phyloP scores from a whole-genome alignment of 2,113 vertebrate species.

The Echinops telfairi region DNA sequence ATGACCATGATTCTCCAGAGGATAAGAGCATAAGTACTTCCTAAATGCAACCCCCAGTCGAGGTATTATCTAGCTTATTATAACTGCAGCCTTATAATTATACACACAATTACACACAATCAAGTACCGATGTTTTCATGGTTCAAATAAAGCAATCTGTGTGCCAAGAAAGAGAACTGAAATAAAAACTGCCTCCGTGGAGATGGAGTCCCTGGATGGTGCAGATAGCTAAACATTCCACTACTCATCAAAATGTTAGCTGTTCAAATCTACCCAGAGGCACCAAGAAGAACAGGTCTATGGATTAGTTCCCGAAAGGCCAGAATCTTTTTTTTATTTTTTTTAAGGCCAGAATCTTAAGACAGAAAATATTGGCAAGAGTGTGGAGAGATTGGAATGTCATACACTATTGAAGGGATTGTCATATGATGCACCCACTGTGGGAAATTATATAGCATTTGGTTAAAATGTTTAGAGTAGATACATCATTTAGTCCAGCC shows the following conservation, averaged over 20 bases:
- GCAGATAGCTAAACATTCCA: not conserved
- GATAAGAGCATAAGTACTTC: not conserved
- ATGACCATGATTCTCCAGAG: not conserved
- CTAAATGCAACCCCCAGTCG: not conserved
- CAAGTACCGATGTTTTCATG: not conserved
- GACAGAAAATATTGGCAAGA: too few relatives aligned
- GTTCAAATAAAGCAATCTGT: not conserved
- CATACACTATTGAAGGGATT: too few relatives aligned
- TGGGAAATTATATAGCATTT: too few relatives aligned
- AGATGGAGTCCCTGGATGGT: not conserved
- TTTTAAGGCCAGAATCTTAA: too few relatives aligned
- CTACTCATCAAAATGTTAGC: not conserved
- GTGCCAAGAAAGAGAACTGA: not conserved
- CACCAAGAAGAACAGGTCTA: not conserved
- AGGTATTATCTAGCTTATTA: not conserved
- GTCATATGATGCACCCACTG: too few relatives aligned
- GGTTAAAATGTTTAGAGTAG: too few relatives aligned
- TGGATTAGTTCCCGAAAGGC: not conserved
- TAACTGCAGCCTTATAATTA: not conserved
- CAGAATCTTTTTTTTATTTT: too few relatives aligned
- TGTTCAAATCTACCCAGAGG: too few relatives aligned
- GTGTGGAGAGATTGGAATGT: too few relatives aligned
- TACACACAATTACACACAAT: not conserved
- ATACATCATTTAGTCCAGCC: too few relatives aligned
- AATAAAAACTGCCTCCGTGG: not conserved